Conservation (phyloP, 2,113 vertebrate species). For the Lycaon pictus region DNA sequence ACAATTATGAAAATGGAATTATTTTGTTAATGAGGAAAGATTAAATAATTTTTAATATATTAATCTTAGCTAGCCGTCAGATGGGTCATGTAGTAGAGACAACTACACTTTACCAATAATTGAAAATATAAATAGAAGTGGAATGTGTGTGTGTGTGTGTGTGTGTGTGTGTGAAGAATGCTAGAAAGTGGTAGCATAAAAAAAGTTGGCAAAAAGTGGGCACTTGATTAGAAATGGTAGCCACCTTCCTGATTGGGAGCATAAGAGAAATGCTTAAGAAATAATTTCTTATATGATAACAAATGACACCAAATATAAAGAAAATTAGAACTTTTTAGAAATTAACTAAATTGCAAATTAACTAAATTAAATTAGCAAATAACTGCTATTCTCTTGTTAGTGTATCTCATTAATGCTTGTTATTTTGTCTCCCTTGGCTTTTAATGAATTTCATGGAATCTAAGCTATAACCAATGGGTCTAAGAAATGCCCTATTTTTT, state of each 20-base stretch:
- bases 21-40: conserved; percentile 9
- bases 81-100: neutral
- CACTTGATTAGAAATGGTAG: neutral
- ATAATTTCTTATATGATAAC: neutral
- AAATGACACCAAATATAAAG: neutral
- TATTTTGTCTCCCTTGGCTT: neutral
- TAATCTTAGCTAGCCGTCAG: neutral
- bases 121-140: conserved; percentile 11
- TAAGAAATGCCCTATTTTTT: neutral
- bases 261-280: neutral
- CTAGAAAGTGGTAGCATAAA: neutral
- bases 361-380: conserved; percentile 62
- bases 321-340: conserved; percentile 57
- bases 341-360: conserved; percentile 58
- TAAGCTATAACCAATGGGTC: neutral
- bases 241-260: neutral
- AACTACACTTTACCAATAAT: neutral
- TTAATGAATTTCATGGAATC: neutral
- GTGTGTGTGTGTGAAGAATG: neutral
- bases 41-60: neutral
- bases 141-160: too few relatives aligned
- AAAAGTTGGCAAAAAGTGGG: neutral
- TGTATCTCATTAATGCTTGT: neutral
- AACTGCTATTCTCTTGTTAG: conserved; percentile 47
- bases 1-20: neutral